These are phyloP conservation scores for Centrocercus urophasianus DNA, from an alignment of 2,113 vertebrate species.

Conservation along the genomic window DNA sequence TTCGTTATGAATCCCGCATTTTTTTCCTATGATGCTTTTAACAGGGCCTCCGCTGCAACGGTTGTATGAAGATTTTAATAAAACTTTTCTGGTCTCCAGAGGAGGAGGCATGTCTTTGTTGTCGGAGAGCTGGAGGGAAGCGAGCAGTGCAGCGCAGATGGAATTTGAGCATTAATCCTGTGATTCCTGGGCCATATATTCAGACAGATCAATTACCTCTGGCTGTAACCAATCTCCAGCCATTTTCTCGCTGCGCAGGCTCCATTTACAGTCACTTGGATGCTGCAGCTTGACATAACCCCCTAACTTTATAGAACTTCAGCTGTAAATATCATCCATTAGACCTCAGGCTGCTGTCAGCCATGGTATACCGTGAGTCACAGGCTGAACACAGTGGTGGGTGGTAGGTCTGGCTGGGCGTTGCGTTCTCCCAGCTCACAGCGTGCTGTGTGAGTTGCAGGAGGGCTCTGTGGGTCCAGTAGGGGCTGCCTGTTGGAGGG, in stretches of 20 bases:
- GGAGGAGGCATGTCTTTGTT: constrained; percentile 81
- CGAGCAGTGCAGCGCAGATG: constrained; percentile 78
- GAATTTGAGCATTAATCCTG: constrained; percentile 76
- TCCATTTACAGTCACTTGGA: constrained; percentile 53
- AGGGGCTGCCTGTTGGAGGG: neutral
- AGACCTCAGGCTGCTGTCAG: constrained; percentile 34
- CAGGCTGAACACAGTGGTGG: constrained; percentile 55
- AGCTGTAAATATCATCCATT: constrained; percentile 59
- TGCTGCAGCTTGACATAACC: constrained; percentile 71
- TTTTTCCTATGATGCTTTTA: constrained; percentile 70
- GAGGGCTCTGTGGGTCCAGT: neutral
- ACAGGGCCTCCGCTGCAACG: constrained; percentile 72
- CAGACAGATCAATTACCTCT: constrained; percentile 80
- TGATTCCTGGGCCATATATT: constrained; percentile 74
- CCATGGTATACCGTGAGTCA: neutral
- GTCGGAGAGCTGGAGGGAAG: constrained; percentile 76
- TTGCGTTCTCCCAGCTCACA: neutral
- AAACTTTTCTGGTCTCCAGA: constrained; percentile 79
- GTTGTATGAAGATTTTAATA: constrained; percentile 82
- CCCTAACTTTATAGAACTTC: constrained; percentile 53
- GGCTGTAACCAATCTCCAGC: constrained; percentile 76
- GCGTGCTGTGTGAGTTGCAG: neutral
- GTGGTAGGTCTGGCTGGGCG: neutral
- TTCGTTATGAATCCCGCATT: constrained; percentile 74
- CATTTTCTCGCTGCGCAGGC: constrained; percentile 62